These are phyloP conservation scores for Oryzaephilus surinamensis DNA, from an alignment of 1,140 invertebrate genomes.

Conservation along the genomic window DNA sequence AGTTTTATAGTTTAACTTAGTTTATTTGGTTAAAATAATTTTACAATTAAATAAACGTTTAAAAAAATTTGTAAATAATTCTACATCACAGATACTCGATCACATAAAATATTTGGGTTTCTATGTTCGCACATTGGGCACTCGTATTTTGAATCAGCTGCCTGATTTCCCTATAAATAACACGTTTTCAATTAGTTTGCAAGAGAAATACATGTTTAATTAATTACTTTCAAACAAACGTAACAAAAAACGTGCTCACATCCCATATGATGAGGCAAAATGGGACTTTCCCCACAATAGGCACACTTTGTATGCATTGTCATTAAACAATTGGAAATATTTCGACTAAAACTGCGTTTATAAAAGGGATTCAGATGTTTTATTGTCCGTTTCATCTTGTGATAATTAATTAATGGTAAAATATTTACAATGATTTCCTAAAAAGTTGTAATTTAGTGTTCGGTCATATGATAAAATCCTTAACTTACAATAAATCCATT, in stretches of 20 bases:
- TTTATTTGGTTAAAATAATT: too few species aligned
- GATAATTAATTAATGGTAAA: constrained; percentile 33
- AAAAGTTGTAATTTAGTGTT: constrained; percentile 5
- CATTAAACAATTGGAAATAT: too few species aligned
- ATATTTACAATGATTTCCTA: constrained; percentile 32
- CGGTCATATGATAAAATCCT: constrained; percentile 6
- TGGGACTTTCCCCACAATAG: constrained; percentile 43
- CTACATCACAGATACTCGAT: constrained; percentile 18
- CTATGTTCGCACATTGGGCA: constrained; percentile 34
- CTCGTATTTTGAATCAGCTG: constrained; percentile 33
- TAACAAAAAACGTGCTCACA: constrained; percentile 55
- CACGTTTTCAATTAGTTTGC: neutral
- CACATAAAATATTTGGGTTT: constrained; percentile 25
- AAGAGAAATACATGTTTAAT: too few species aligned
- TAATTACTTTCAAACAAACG: constrained; percentile 45
- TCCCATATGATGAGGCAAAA: constrained; percentile 50
- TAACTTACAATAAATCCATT: constrained; percentile 35
- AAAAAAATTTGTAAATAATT: neutral
- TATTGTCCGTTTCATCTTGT: constrained; percentile 29
- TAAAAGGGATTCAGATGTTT: constrained; percentile 27
- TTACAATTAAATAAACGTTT: constrained; percentile 3
- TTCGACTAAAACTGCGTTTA: constrained; percentile 16
- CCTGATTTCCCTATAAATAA: constrained; percentile 34
- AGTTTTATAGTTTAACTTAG: too few species aligned
- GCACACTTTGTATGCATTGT: constrained; percentile 42